Conservation (phyloP, 1,140 invertebrate genomes). For the Drosophila tristis region DNA sequence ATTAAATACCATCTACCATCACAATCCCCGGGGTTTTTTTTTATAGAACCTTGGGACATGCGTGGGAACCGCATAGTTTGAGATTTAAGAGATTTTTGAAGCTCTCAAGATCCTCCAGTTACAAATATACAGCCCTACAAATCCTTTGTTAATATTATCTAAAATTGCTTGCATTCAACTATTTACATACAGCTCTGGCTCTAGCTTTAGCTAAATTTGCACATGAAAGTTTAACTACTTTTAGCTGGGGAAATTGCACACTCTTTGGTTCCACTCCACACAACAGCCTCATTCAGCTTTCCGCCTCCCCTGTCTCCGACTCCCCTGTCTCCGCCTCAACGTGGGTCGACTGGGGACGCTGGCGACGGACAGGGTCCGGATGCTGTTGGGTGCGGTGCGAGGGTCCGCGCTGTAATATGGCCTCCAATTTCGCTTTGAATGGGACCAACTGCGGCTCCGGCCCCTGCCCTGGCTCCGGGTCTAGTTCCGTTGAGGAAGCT, state of each 20-base stretch:
- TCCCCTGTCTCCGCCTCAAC: slow-evolving; percentile 40
- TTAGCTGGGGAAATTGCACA: slow-evolving; percentile 41
- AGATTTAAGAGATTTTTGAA: too few species aligned
- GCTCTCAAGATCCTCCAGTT: too few species aligned
- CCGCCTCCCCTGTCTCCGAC: slow-evolving; percentile 31
- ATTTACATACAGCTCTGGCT: slow-evolving; percentile 21
- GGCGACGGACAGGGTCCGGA: slow-evolving; percentile 54
- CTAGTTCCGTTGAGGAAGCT: slow-evolving; percentile 11
- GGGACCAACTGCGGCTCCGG: slow-evolving; percentile 46
- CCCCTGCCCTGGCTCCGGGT: slow-evolving; percentile 23
- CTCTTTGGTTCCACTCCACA: slow-evolving; percentile 30
- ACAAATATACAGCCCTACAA: not conserved
- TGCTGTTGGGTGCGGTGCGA: slow-evolving; percentile 75
- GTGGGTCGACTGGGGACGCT: slow-evolving; percentile 65
- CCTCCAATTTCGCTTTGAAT: slow-evolving; percentile 82
- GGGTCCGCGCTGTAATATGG: slow-evolving; percentile 77
- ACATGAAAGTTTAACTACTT: slow-evolving; percentile 25
- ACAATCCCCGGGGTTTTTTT: too few species aligned
- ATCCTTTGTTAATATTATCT: slow-evolving; percentile 52
- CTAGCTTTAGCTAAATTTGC: slow-evolving; percentile 29
- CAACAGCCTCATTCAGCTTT: slow-evolving; percentile 47
- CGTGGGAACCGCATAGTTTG: too few species aligned
- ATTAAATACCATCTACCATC: too few species aligned
- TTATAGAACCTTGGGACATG: too few species aligned
- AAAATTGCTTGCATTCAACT: slow-evolving; percentile 60